A percentile compares a stretch with the other conserved stretches of the same genome.
phyloP scores from a whole-genome alignment of 2,797 vertebrate species.

The Lagorchestes hirsutus region DNA sequence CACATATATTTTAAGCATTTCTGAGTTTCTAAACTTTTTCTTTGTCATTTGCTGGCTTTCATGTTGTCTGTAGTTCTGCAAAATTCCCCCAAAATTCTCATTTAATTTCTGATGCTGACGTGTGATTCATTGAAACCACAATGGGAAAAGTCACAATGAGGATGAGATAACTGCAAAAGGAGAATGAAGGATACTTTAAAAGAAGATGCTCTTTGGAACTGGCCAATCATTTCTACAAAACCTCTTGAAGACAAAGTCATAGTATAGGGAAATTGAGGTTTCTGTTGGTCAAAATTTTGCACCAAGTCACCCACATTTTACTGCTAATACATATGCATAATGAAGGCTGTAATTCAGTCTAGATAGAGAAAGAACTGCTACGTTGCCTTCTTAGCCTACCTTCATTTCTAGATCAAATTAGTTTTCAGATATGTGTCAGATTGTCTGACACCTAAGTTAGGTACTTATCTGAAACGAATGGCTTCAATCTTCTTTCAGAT shows the following conservation, averaged over 20 bases:
- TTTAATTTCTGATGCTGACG: too few species aligned
- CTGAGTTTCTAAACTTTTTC: too few species aligned
- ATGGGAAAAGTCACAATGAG: too few species aligned
- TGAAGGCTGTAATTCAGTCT: background rate
- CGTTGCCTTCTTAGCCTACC: background rate
- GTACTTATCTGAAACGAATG: too few species aligned
- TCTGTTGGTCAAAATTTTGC: slow-evolving; percentile 18
- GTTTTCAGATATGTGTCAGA: slow-evolving; percentile 13
- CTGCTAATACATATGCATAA: background rate
- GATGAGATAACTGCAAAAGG: too few species aligned
- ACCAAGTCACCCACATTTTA: background rate
- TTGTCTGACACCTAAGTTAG: too few species aligned
- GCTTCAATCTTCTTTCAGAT: too few species aligned
- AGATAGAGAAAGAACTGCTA: background rate
- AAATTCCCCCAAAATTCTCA: too few species aligned
- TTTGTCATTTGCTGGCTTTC: too few species aligned
- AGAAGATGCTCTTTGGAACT: background rate
- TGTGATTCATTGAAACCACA: too few species aligned
- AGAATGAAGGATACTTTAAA: background rate
- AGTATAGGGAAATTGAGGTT: background rate
- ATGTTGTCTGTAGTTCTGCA: too few species aligned
- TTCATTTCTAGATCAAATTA: background rate
- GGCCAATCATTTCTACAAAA: background rate
- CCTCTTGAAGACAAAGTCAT: slow-evolving; percentile 22
- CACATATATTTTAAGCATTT: background rate